Conservation (phyloP, 2,797 vertebrate genomes). For the Chaunax sp. region DNA sequence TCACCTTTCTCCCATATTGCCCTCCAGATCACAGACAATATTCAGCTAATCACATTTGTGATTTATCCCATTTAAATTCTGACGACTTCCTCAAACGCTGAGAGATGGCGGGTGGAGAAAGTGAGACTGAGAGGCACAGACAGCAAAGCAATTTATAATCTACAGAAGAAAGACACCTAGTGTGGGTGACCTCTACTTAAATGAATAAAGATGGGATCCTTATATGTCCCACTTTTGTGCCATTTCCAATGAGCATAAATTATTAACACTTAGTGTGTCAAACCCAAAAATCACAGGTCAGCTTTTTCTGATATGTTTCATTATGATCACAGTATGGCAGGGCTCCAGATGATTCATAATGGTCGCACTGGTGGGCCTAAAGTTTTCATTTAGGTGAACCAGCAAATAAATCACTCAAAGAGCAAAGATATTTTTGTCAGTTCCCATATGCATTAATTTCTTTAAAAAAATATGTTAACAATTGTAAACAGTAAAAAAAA, state of each 20-base stretch:
- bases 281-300: slow-evolving; percentile 32
- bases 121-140: slow-evolving; percentile 40
- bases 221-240: slow-evolving; percentile 71
- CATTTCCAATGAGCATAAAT: slow-evolving; percentile 77
- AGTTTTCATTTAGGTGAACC: neutral
- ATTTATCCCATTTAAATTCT: slow-evolving; percentile 86
- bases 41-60: slow-evolving; percentile 85
- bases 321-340: slow-evolving; percentile 17
- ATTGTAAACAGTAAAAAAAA: no score
- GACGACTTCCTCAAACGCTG: slow-evolving; percentile 75
- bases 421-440: no score
- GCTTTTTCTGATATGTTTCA: slow-evolving; percentile 25
- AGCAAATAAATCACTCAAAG: no score
- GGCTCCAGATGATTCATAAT: neutral
- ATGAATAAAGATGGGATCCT: slow-evolving; percentile 82
- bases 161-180: slow-evolving; percentile 71
- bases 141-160: slow-evolving; percentile 77
- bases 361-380: no score
- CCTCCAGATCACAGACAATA: slow-evolving; percentile 83
- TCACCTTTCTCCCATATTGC: slow-evolving; percentile 78
- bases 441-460: no score
- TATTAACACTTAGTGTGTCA: slow-evolving; percentile 66
- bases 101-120: slow-evolving; percentile 63
- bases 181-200: slow-evolving; percentile 80
- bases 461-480: no score